These are phyloP conservation scores for Silurus asotus DNA, from an alignment of 2,113 vertebrate genomes.

Conservation along the genomic window DNA sequence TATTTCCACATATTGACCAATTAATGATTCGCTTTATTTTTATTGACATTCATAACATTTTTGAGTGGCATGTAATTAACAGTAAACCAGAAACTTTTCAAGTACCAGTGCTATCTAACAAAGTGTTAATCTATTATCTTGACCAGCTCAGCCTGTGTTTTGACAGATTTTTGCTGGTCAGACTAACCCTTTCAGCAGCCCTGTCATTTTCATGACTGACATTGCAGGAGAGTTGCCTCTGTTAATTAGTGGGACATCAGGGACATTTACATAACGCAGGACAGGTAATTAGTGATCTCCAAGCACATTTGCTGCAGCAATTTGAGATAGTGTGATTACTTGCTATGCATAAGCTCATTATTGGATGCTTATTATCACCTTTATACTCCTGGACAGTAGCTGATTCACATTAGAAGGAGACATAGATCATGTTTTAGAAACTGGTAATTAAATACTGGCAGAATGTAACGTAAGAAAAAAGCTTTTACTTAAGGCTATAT, in stretches of 20 bases:
- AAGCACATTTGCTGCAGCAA: not conserved
- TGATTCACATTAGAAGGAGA: not conserved
- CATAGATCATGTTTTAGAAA: not conserved
- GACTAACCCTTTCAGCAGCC: not conserved
- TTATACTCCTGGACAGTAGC: not conserved
- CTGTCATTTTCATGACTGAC: not conserved
- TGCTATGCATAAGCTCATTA: not conserved
- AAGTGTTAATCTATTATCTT: not conserved
- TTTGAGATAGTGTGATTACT: not conserved
- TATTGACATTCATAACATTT: not conserved
- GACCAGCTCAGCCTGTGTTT: not conserved
- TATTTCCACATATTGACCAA: not conserved
- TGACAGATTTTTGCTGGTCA: not conserved
- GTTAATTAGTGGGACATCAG: not conserved
- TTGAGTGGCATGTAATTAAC: not conserved
- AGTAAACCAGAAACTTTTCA: not conserved
- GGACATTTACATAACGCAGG: not conserved
- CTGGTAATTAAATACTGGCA: not conserved
- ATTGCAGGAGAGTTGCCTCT: not conserved
- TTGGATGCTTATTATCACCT: not conserved
- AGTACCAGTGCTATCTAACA: not conserved
- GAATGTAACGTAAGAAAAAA: not conserved
- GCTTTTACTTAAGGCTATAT: not conserved
- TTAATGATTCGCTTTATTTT: not conserved
- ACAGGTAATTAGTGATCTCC: not conserved